A percentile compares a stretch with the other conserved stretches of the same genome.
Conservation (phyloP, 2,888 invertebrate genomes). For the Tetragnatha montana region DNA sequence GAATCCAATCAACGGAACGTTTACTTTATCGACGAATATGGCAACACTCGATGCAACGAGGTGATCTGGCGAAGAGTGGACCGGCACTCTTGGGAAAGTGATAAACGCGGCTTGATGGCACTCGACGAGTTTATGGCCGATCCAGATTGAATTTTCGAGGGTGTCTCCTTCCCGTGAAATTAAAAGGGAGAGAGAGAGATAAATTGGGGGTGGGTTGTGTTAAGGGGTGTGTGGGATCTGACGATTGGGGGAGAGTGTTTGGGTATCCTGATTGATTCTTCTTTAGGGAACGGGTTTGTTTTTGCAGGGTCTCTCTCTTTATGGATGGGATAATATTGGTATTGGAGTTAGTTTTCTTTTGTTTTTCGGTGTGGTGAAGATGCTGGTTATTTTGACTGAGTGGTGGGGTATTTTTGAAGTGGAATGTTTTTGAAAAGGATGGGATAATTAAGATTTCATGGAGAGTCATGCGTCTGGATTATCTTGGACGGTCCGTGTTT, state of each 20-base stretch:
- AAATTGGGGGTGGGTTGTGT: background rate
- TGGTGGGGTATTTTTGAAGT: too few species aligned
- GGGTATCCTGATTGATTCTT: background rate
- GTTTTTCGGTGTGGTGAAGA: too few species aligned
- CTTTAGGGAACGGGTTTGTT: too few species aligned
- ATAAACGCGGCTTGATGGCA: constrained; percentile 17
- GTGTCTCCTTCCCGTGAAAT: constrained; percentile 2
- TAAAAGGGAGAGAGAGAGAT: constrained; percentile 17
- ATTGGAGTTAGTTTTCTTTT: too few species aligned
- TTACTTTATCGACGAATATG: constrained; percentile 27
- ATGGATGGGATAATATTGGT: too few species aligned
- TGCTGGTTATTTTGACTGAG: too few species aligned
- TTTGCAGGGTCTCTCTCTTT: too few species aligned
- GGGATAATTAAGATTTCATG: too few species aligned
- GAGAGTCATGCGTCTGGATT: too few species aligned
- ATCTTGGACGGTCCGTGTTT: too few species aligned
- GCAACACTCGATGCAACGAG: constrained; percentile 9
- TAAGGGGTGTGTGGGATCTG: background rate
- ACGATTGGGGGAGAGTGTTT: background rate
- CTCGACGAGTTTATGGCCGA: constrained; percentile 13
- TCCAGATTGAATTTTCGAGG: constrained; percentile 20
- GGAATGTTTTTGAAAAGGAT: too few species aligned
- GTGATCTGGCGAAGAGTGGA: background rate
- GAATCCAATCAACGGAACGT: constrained; percentile 18
- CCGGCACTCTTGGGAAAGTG: constrained; percentile 3